Conservation (phyloP, 2,113 vertebrate species). For the Gadus macrocephalus region DNA sequence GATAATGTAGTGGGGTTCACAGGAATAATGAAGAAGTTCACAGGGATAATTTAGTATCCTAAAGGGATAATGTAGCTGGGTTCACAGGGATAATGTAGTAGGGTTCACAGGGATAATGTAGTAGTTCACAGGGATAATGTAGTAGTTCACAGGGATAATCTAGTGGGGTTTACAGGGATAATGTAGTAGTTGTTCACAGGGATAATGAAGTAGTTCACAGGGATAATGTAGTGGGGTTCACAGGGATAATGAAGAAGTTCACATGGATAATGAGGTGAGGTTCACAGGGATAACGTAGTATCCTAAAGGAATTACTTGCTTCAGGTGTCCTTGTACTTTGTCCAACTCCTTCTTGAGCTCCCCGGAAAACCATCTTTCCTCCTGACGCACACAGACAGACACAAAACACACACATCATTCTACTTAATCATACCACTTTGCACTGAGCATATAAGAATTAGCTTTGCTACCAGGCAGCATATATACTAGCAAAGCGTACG, state of each 20-base stretch:
- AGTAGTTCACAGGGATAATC: constrained; percentile 36
- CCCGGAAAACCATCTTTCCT: constrained; percentile 97
- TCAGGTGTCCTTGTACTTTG: constrained; percentile 93
- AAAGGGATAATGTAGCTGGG: constrained; percentile 30
- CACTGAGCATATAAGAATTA: too few relatives aligned
- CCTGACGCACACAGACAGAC: constrained; percentile 64
- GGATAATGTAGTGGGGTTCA: not conserved
- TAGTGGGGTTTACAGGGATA: too few relatives aligned
- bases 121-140: constrained; percentile 37
- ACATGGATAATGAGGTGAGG: constrained; percentile 26
- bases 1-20: not conserved
- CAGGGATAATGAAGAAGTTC: constrained; percentile 14
- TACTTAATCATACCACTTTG: too few relatives aligned
- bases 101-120: constrained; percentile 35
- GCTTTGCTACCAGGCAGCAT: too few relatives aligned
- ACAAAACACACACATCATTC: not conserved
- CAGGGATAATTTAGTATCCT: constrained; percentile 15
- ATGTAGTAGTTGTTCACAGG: constrained; percentile 38
- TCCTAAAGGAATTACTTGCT: constrained; percentile 96
- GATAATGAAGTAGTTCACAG: constrained; percentile 39
- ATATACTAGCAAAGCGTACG: too few relatives aligned
- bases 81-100: constrained; percentile 14
- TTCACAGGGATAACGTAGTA: constrained; percentile 38
- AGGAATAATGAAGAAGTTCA: not conserved
- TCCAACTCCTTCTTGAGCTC: constrained; percentile 98